Evolutionary conservation across 2,113 vertebrate species (phyloP).

Genomic region (Xenopus borealis): DNA sequence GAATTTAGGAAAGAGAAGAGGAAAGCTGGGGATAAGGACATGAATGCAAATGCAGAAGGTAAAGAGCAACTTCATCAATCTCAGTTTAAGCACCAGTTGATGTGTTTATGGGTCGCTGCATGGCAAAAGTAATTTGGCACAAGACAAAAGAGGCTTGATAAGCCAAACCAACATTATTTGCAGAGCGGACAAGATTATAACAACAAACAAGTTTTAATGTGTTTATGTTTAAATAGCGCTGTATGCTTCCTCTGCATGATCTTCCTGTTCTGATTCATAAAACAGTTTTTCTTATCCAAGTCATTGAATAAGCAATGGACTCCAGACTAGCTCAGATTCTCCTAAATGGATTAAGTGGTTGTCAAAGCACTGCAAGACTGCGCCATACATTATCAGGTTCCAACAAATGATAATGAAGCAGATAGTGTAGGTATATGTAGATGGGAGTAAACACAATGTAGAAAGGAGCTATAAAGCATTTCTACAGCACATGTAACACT

Average conservation of each 20-base stretch:
- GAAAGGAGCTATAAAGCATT: too few relatives aligned
- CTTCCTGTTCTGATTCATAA: conserved; percentile 12
- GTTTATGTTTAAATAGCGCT: not conserved
- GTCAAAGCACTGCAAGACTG: not conserved
- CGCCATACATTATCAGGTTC: too few relatives aligned
- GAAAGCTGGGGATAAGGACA: not conserved
- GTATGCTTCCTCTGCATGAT: conserved; percentile 17
- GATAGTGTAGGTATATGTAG: too few relatives aligned
- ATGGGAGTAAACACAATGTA: too few relatives aligned
- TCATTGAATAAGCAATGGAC: conserved; percentile 6
- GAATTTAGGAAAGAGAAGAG: not conserved
- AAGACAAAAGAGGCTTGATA: conserved; percentile 10
- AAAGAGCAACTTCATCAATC: conserved; percentile 23
- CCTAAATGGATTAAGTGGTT: too few relatives aligned
- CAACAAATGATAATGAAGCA: too few relatives aligned
- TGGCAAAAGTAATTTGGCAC: conserved; percentile 35
- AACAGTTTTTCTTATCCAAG: conserved; percentile 14
- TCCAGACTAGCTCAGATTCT: not conserved
- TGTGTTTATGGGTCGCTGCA: conserved; percentile 31
- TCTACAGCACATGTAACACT: too few relatives aligned
- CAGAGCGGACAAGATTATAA: conserved; percentile 19
- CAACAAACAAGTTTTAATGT: conserved; percentile 1
- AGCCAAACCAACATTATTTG: conserved; percentile 10
- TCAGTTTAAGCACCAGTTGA: conserved; percentile 29
- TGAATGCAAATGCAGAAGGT: not conserved